Conservation (phyloP, 92 coral and sea anemone genomes). For the Phenganax subtilis region DNA sequence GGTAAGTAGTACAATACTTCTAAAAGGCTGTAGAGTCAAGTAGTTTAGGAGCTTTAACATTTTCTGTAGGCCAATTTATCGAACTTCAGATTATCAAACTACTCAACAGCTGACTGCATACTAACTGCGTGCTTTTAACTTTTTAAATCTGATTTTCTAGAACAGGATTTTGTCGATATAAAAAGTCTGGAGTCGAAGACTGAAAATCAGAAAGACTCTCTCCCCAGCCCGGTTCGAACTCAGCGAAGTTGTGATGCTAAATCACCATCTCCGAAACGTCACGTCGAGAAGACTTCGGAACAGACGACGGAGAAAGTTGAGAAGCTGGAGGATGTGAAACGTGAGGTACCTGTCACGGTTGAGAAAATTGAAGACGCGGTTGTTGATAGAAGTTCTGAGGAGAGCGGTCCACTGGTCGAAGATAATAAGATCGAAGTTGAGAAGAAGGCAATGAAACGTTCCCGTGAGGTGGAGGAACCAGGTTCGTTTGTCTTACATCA, state of each 20-base stretch:
- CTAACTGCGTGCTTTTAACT: background rate
- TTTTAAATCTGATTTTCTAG: background rate
- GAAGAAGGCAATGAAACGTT: conserved; percentile 11
- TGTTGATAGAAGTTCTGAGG: background rate
- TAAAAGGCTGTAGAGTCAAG: background rate
- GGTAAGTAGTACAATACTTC: background rate
- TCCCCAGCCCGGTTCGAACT: conserved; percentile 9
- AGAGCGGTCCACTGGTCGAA: background rate
- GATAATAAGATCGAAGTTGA: conserved; percentile 2
- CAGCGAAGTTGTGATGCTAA: conserved; percentile 2
- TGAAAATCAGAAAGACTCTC: background rate
- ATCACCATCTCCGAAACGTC: conserved; percentile 15
- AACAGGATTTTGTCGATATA: background rate
- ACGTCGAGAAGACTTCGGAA: conserved; percentile 22
- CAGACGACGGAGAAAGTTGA: background rate
- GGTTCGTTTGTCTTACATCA: background rate
- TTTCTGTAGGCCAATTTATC: background rate
- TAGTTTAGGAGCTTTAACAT: background rate
- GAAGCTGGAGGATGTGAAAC: conserved; percentile 1
- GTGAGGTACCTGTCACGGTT: background rate
- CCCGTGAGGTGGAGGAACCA: conserved; percentile 1
- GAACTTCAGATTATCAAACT: background rate
- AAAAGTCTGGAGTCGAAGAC: conserved; percentile 11
- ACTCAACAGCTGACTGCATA: background rate
- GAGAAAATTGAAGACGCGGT: background rate